Base-by-base conservation (phyloP, 2,797 vertebrate genomes). In the Paramormyrops hopkinsi region DNA sequence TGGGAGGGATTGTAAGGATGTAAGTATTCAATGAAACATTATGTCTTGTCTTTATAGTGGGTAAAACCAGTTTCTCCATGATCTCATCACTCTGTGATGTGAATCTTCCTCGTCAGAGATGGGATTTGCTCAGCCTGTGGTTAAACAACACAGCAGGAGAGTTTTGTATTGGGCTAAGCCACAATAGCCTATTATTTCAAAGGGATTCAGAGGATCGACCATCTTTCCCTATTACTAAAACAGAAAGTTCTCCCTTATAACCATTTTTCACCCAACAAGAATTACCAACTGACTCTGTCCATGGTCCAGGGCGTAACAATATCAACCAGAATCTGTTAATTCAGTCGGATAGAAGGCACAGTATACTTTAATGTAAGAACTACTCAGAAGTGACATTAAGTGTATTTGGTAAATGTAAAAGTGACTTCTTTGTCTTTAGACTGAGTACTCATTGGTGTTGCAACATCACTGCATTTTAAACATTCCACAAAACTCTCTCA, bases 81-180 rank as follows among this genome's bases (percentile, higher is more conserved):
- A 50, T 89, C 22, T 89, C 88, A 89, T 29, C 82, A 17, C 79
- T 33, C 59, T 86, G 82, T 86, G 83, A 86, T 53, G 56, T 62
- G 54, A 37, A 11, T 46, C 44, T 33, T 69, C 82, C 29, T 51
- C 17, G 54, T 89, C 62, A 54, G 89, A 87, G 56, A 89, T 85
- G 22, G 8, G 56, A 4, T 37, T 79, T 53, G 56, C 44, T 50
- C 41, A 53, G 48, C 59, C 50, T 76, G 85, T 87, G 89, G 85
- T 87, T 46, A 50, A 29, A 46, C n/a, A 79, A 53, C 85, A 44
- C 9, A 41, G 33, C 25, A 19, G 17, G 54, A 33, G n/a, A 46
- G 41, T 87, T 41, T 89, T 22, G 53, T 44, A 41, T 4, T n/a
- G 17, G 48, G 7, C 29, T 41, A 51, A 44, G 48, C 73, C 65